Conservation (phyloP, 2,888 invertebrate genomes). For the Branchipolynoe longqiensis region DNA sequence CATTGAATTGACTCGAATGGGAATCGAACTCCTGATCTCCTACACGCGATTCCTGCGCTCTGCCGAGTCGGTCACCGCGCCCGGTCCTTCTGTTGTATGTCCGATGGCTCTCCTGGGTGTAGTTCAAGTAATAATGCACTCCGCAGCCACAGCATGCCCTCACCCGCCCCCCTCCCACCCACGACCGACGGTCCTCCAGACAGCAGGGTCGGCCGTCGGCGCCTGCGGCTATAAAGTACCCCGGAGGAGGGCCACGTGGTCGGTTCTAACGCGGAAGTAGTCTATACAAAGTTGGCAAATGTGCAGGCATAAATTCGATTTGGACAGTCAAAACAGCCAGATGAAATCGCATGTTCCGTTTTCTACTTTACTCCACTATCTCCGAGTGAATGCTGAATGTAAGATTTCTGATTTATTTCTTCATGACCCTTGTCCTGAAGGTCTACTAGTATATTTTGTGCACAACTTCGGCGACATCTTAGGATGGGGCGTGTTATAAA, state of each 20-base stretch:
- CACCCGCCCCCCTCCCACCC: too few species aligned
- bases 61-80: not conserved
- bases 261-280: not conserved
- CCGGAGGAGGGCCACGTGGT: not conserved
- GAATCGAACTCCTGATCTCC: not conserved
- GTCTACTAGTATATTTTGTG: too few species aligned
- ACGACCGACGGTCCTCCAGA: not conserved
- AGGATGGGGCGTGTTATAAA: too few species aligned
- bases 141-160: slow-evolving; percentile 3
- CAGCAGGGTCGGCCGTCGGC: not conserved
- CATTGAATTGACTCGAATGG: too few species aligned
- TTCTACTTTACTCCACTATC: too few species aligned
- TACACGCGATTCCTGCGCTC: too few species aligned
- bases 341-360: too few species aligned
- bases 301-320: slow-evolving; percentile 37
- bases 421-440: too few species aligned
- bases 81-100: not conserved
- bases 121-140: slow-evolving; percentile 19
- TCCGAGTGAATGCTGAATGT: too few species aligned
- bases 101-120: slow-evolving; percentile 19
- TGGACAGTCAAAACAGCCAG: too few species aligned
- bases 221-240: not conserved
- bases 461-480: too few species aligned
- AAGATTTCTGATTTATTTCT: too few species aligned
- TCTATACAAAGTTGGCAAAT: slow-evolving; percentile 5